Conservation (phyloP, 2,797 vertebrate genomes). For the Intellagama lesueurii region DNA sequence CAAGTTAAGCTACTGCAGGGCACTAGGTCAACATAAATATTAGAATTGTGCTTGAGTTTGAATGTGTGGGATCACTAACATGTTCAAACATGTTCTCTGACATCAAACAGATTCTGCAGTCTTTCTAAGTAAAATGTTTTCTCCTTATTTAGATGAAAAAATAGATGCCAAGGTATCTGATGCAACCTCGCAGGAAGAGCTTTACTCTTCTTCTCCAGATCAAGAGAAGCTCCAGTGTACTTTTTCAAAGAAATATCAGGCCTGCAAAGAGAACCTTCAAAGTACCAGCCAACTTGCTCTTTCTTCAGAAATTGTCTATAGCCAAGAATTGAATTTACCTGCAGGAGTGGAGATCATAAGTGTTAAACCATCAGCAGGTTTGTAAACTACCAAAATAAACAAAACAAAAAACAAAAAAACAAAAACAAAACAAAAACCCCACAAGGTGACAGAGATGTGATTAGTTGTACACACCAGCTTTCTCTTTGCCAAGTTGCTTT, state of each 20-base stretch:
- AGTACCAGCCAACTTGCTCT: constrained; percentile 91
- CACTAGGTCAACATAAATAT: neutral
- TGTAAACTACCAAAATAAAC: constrained; percentile 51
- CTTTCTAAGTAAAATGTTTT: constrained; percentile 1
- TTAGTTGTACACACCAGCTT: neutral
- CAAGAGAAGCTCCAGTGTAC: constrained; percentile 85
- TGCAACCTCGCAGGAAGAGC: constrained; percentile 67
- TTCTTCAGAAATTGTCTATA: constrained; percentile 88
- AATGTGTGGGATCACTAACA: neutral
- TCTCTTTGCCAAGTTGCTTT: neutral
- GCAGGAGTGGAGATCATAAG: constrained; percentile 91
- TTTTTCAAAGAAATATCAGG: constrained; percentile 81
- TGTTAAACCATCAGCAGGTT: constrained; percentile 95
- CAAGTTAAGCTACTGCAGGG: neutral
- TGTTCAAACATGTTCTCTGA: no score
- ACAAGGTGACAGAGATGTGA: neutral
- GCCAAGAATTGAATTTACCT: constrained; percentile 89
- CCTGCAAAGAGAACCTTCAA: constrained; percentile 91
- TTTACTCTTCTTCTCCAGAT: constrained; percentile 79
- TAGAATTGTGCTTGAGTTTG: neutral
- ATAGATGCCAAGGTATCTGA: constrained; percentile 61
- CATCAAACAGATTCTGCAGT: neutral
- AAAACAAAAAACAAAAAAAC: no score
- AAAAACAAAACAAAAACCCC: no score
- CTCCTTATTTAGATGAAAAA: constrained; percentile 75